phyloP scores from a whole-genome alignment of 2,888 invertebrate genomes.

The Athripsodes cinereus region DNA sequence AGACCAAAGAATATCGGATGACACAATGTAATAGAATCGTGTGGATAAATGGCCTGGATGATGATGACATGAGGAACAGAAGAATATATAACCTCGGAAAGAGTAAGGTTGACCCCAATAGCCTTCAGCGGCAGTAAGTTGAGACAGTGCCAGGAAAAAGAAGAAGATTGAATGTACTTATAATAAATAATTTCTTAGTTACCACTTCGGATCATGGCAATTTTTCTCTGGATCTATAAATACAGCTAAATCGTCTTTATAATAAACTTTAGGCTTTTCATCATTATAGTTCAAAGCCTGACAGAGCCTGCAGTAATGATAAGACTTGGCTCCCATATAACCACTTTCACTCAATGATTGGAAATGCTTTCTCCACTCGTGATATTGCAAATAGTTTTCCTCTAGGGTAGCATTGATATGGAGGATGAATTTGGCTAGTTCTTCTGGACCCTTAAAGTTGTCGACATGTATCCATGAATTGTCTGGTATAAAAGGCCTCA shows the following conservation, averaged over 20 bases:
- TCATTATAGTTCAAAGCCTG: conserved; percentile 51
- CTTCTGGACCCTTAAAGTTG: conserved; percentile 44
- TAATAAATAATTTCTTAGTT: no score
- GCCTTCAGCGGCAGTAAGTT: no score
- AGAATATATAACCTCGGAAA: no score
- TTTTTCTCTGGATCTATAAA: conserved; percentile 18
- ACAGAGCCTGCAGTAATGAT: conserved; percentile 54
- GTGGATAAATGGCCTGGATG: no score
- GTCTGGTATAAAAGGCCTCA: conserved; percentile 53
- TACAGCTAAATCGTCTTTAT: conserved; percentile 26
- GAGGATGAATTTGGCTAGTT: conserved; percentile 49
- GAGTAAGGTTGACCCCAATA: no score
- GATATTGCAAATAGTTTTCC: conserved; percentile 40
- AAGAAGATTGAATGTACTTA: no score
- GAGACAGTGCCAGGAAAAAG: no score
- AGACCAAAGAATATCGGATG: no score
- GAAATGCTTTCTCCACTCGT: conserved; percentile 55
- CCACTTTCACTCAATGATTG: conserved; percentile 59
- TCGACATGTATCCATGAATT: conserved; percentile 57
- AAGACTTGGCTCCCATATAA: conserved; percentile 55
- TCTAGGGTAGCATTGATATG: conserved; percentile 41
- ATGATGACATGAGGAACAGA: no score
- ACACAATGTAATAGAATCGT: no score
- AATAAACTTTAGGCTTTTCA: conserved; percentile 37
- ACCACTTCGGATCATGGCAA: conserved; percentile 4